These are phyloP conservation scores for Drosophila tripunctata DNA, from an alignment of 2,888 invertebrate genomes.

Conservation along the genomic window DNA sequence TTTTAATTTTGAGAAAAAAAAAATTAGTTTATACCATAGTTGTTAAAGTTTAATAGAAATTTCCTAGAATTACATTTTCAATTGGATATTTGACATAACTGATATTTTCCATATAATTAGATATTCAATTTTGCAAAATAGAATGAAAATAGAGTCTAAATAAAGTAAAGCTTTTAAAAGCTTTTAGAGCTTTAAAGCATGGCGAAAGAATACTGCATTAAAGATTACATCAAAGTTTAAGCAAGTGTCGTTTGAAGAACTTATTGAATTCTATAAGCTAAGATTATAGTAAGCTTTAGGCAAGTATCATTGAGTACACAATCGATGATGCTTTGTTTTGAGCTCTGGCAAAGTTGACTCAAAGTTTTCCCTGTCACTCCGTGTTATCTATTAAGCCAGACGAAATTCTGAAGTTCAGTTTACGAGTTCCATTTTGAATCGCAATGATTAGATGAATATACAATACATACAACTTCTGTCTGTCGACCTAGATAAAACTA, in stretches of 20 bases:
- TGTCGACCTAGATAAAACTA: not conserved
- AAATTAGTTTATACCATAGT: too few species aligned
- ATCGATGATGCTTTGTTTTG: not conserved
- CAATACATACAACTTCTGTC: too few species aligned
- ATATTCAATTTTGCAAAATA: too few species aligned
- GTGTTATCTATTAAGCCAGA: conserved; percentile 9
- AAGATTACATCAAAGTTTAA: not conserved
- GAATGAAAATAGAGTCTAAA: too few species aligned
- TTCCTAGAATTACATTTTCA: too few species aligned
- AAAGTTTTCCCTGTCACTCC: not conserved
- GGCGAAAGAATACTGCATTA: not conserved
- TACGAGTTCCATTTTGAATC: not conserved
- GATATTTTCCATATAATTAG: too few species aligned
- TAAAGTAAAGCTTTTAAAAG: too few species aligned
- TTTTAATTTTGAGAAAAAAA: too few species aligned
- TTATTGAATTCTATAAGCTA: not conserved
- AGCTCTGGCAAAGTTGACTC: not conserved
- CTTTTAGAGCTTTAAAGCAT: not conserved
- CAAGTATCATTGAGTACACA: not conserved
- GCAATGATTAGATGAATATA: conserved; percentile 13
- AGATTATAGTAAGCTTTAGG: not conserved
- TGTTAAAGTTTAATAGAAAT: too few species aligned
- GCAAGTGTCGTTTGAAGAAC: not conserved
- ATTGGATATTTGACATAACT: too few species aligned
- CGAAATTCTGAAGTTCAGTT: conserved; percentile 4